Evolutionary conservation across 1,140 invertebrate genomes (phyloP).

Genomic region (Pomacea maculata): DNA sequence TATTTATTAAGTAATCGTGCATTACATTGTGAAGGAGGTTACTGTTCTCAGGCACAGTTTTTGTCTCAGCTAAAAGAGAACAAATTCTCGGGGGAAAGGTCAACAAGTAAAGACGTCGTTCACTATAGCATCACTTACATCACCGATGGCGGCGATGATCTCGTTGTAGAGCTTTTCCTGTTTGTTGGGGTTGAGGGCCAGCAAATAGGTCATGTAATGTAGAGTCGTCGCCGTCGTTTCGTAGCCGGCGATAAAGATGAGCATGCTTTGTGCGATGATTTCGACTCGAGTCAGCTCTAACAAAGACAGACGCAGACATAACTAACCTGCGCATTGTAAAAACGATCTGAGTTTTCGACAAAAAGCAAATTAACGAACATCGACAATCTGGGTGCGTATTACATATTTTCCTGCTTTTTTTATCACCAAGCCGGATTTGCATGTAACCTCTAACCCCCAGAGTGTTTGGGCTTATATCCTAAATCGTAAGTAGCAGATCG

Average conservation of each 20-base stretch:
- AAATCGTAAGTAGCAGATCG: not conserved
- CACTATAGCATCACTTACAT: not conserved
- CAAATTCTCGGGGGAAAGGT: too few relatives aligned
- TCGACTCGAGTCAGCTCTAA: slow-evolving; percentile 62
- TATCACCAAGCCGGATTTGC: not conserved
- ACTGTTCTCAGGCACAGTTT: too few relatives aligned
- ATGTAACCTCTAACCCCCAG: not conserved
- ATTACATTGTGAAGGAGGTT: too few relatives aligned
- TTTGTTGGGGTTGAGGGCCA: slow-evolving; percentile 70
- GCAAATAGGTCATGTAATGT: slow-evolving; percentile 68
- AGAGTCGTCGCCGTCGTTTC: slow-evolving; percentile 72
- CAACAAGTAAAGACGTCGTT: too few relatives aligned
- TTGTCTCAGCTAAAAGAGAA: too few relatives aligned
- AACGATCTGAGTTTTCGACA: not conserved
- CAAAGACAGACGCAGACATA: not conserved
- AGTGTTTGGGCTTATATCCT: not conserved
- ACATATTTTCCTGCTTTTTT: not conserved
- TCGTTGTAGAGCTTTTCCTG: slow-evolving; percentile 71
- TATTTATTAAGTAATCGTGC: too few relatives aligned
- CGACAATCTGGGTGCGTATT: not conserved
- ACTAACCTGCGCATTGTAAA: not conserved
- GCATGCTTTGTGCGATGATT: slow-evolving; percentile 73
- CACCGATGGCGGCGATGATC: slow-evolving; percentile 55
- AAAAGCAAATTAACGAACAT: not conserved
- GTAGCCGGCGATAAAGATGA: slow-evolving; percentile 76